phyloP scores from a whole-genome alignment of 2,888 invertebrate species.

The Eilema caniola region DNA sequence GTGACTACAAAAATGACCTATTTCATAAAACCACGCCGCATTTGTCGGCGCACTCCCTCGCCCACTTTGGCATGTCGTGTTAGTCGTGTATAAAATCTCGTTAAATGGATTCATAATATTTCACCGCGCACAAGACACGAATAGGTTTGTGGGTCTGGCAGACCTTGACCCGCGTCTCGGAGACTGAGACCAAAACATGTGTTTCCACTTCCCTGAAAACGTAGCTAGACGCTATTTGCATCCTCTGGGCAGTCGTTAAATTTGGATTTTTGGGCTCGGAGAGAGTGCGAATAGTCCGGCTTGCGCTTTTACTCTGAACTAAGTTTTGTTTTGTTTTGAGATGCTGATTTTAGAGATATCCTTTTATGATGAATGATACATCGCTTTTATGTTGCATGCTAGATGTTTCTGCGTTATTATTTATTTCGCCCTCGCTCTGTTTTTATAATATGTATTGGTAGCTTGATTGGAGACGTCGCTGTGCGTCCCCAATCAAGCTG shows the following conservation, averaged over 20 bases:
- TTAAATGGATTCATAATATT: conserved; percentile 12
- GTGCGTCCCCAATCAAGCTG: too few relatives aligned
- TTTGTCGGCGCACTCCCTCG: background rate
- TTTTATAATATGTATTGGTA: too few relatives aligned
- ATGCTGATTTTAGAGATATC: background rate
- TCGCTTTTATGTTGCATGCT: too few relatives aligned
- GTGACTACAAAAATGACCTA: conserved; percentile 7
- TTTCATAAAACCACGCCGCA: conserved; percentile 5
- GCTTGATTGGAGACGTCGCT: too few relatives aligned
- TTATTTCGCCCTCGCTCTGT: too few relatives aligned
- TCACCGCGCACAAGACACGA: conserved; percentile 4
- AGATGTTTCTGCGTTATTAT: too few relatives aligned
- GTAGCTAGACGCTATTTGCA: conserved; percentile 8
- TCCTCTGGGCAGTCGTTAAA: conserved; percentile 8
- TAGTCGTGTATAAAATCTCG: conserved; percentile 8
- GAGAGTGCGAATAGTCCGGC: background rate
- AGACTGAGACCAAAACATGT: conserved; percentile 16
- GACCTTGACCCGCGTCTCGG: conserved; percentile 17
- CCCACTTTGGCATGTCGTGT: conserved; percentile 7
- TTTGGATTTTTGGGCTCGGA: conserved; percentile 3
- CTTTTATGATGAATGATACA: too few relatives aligned
- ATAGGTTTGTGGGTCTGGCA: background rate
- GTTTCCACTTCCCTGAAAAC: conserved; percentile 16
- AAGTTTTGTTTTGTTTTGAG: background rate
- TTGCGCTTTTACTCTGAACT: background rate